Base-by-base conservation (phyloP, 2,888 invertebrate species). In the Trilocha varians region DNA sequence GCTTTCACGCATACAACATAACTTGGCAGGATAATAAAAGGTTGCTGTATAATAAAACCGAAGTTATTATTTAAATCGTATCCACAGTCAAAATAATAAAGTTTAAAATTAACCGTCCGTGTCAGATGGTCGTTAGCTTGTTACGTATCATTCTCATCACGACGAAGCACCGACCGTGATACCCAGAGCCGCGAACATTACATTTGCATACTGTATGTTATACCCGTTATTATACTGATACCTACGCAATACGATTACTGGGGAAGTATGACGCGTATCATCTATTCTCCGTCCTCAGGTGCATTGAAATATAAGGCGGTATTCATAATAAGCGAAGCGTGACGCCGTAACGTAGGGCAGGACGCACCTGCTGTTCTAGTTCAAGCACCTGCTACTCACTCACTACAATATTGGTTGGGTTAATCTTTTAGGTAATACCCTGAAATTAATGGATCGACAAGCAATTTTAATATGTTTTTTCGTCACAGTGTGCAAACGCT, bases 311-410 rank as follows among this genome's bases (percentile, higher is more conserved):
- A n/a, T n/a, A n/a, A 44, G 38, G 45, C 45, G 38, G 43, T 50
- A 55, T 48, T 52, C 41, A 58, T 58, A 59, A 50, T 49, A 61
- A 62, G 64, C 46, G 60, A 53, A 58, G 52, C 60, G 52, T 52
- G 53, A 52, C 43, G n/a, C n/a, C n/a, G 46, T 50, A 39, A 51
- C 40, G 43, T 44, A 43, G 44, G 49, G 43, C 41, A 38, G 43
- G 47, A 40, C 50, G 41, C 70, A 72, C 68, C 72, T 72, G 73
- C 62, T 60, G 55, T 56, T 59, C 58, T 62, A 50, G 43, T 49
- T 44, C 40, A 49, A 43, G 44, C 64, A 62, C 62, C 64, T 61
- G 62, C 59, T 14, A 6, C 13, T 11, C 39, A 6, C 35, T 35
- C 4, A 25, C 25, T 18, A 18, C 18, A 18, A 8, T 18, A 18